Base-by-base conservation (phyloP, 2,797 vertebrate genomes). In the Poecilia wingei region DNA sequence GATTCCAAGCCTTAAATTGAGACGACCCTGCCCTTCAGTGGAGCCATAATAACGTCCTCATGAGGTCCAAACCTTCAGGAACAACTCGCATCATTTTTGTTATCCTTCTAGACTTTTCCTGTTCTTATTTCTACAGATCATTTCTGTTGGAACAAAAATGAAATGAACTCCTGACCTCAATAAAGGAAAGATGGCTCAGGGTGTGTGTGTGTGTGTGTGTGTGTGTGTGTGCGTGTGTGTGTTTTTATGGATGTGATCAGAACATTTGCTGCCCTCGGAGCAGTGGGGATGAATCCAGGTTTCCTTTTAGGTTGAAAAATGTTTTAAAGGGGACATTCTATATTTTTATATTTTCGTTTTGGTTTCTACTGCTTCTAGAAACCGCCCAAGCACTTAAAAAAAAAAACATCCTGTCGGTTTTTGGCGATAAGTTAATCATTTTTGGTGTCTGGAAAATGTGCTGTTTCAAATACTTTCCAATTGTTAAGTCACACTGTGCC, bases 81-180 rank as follows among this genome's bases (percentile, higher is more conserved):
- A 75, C 36, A 49, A 18, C 36, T 68, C 25, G 25, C 45, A 59
- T 43, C 74, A 53, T 81, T 46, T 3, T 45, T 13, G 25, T 75
- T 68, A 77, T 36, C 20, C 41, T 36, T 41, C 5, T 68, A 76
- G 74, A 7, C 49, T 73, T 81, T 72, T 49, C 64, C 69, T 68
- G 13, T 41, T 77, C 13, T 12, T 9, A 3, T 73, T 71, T 79
- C 45, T 51, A 14, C 64, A 47, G 45, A 78, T 85, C 39, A 79
- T 79, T 84, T 87, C 69, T 70, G 47, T 68, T 66, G 25, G 16
- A 13, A 47, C 49, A 83, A 57, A 90, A 86, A 86, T 84, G 41
- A 89, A 81, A 82, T 41, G 75, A 89, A 78, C 81, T 79, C 36
- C 39, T 79, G 84, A 84, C 83, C 89, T 53, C 84, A 91, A 86